Evolutionary conservation across 2,113 vertebrate genomes (phyloP).

Genomic region (Macrotus californicus): DNA sequence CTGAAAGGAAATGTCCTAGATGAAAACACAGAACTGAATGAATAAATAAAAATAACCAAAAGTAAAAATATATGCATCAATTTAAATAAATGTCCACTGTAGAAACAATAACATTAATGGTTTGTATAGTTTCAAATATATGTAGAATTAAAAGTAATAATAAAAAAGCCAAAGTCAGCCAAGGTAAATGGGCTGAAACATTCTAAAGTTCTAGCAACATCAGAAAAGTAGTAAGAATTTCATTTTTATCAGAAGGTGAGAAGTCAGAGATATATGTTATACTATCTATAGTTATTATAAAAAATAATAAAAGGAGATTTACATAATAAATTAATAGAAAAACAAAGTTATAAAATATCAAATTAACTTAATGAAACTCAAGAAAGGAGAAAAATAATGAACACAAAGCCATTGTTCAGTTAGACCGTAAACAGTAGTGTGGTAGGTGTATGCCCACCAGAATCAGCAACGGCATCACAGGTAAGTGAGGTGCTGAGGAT

Average conservation of each 20-base stretch:
- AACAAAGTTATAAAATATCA: neutral
- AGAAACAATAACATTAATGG: neutral
- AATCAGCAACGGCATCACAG: neutral
- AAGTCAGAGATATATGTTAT: neutral
- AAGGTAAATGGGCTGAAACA: neutral
- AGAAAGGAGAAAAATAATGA: neutral
- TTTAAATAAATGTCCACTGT: neutral
- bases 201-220: neutral
- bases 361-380: neutral
- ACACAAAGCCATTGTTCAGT: neutral
- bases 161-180: neutral
- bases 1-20: neutral
- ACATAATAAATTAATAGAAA: neutral
- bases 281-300: neutral
- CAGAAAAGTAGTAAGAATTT: neutral
- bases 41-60: neutral
- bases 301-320: neutral
- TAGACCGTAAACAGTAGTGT: neutral
- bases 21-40: neutral
- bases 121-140: neutral
- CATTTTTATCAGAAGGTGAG: neutral
- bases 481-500: neutral
- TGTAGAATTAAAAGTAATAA: neutral
- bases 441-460: neutral
- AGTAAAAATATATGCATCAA: neutral